Evolutionary conservation across 2,113 vertebrate species (phyloP).

Genomic region (Colaptes auratus): DNA sequence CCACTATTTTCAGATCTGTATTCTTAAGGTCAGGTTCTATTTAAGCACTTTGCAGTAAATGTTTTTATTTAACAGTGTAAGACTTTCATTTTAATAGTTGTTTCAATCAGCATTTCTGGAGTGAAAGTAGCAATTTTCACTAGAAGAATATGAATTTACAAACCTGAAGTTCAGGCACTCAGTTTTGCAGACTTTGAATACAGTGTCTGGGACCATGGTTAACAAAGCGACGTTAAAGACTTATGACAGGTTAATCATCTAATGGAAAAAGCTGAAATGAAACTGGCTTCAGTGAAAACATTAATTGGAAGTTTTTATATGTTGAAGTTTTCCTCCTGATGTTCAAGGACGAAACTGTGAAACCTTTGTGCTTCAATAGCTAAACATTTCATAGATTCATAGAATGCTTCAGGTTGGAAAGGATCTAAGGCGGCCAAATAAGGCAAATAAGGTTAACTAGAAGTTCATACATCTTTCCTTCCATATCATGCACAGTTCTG

Average conservation of each 20-base stretch:
- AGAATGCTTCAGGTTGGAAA: background rate
- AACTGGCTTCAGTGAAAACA: background rate
- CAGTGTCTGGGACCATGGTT: background rate
- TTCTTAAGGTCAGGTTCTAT: background rate
- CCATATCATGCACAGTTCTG: background rate
- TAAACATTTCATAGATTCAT: background rate
- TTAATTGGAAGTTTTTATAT: background rate
- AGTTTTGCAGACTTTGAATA: background rate
- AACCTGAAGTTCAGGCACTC: background rate
- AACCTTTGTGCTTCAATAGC: background rate
- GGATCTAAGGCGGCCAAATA: background rate
- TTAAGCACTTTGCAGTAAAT: background rate
- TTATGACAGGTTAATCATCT: background rate
- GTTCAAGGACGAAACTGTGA: background rate
- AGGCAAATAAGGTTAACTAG: background rate
- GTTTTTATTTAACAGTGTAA: fast-evolving
- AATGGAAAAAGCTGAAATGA: background rate
- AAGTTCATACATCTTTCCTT: background rate
- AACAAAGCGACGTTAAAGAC: background rate
- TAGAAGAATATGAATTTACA: background rate
- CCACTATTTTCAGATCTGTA: background rate
- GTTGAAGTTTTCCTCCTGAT: background rate
- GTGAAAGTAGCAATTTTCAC: background rate
- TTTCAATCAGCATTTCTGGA: background rate
- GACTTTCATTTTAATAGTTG: background rate